phyloP scores from a whole-genome alignment of 53 echinoderm and acorn worm species.

The Antedon mediterranea region DNA sequence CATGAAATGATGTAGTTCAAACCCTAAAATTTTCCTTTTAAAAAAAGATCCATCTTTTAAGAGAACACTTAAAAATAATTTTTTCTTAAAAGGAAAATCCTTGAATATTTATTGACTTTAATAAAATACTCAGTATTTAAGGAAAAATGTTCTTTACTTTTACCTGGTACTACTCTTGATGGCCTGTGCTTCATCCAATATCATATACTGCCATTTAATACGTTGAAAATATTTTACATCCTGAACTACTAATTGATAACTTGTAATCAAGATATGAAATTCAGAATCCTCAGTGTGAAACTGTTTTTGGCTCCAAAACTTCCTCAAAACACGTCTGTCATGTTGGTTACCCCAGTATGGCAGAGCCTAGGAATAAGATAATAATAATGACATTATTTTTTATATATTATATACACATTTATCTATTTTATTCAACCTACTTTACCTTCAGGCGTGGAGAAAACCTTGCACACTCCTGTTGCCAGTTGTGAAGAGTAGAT shows the following conservation, averaged over 20 bases:
- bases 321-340: slow-evolving; percentile 73
- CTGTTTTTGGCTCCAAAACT: slow-evolving; percentile 81
- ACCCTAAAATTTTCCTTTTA: no score
- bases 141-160: no score
- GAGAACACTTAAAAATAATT: no score
- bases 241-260: slow-evolving; percentile 96
- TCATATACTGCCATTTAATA: slow-evolving; percentile 98
- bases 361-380: slow-evolving; percentile 22
- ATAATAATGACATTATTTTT: neutral
- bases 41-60: no score
- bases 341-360: slow-evolving; percentile 99
- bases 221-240: slow-evolving; percentile 97
- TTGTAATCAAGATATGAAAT: slow-evolving; percentile 98
- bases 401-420: no score
- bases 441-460: slow-evolving; percentile 88
- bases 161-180: slow-evolving; percentile 94
- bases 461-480: slow-evolving; percentile 94
- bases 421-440: no score
- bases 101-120: no score
- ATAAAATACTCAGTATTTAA: no score
- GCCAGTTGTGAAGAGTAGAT: slow-evolving; percentile 97
- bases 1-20: no score
- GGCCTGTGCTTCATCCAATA: slow-evolving; percentile 93
- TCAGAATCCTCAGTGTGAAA: slow-evolving; percentile 62
- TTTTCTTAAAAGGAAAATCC: no score